Evolutionary conservation across 2,113 vertebrate genomes (phyloP), one percentile per base, ranked within the genome.

Genomic region (Callocephalon fimbriatum): DNA sequence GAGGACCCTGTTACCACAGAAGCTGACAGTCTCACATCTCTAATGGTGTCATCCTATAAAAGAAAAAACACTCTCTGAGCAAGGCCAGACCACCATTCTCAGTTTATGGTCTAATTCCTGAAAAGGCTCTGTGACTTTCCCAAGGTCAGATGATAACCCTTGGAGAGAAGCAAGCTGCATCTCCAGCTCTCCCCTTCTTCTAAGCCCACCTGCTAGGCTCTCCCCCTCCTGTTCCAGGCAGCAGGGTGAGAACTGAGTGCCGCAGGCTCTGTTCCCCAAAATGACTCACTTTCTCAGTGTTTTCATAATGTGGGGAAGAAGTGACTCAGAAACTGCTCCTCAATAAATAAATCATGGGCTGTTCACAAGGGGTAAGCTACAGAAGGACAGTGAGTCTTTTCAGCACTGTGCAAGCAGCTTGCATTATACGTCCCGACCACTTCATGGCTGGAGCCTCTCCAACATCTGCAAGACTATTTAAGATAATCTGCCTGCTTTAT

Each of bases 271-370:
- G 61, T 35, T 95, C 77, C 77, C 86, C 76, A 48, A 65, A 91
- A 87, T 97, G 66, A 95, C 70, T 97, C 95, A 97, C 73, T 95
- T 97, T 95, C 88, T 20, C 96, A 87, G 73, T 89, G 88, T 95
- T 97, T 95, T 58, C 75, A 42, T 87, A 92, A 93, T 68, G 66
- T 53, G 53, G 58, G 61, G 79, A 92, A 91, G 70, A 80, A 94
- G 86, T 97, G 97, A 96, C 88, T 97, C 95, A 97, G 95, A 97
- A 94, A 68, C 70, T 93, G 58, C 76, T 95, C 72, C 82, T 86
- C 20, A 11, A 82, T 97, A 97, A 95, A 92, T 95, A 95, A 95
- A 93, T 91, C 76, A 93, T 75, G 73, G 66, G 25, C 74, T 95
- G n/a, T 75, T 95, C 91, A 58, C 88, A 53, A 65, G 62, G 66